phyloP scores from a whole-genome alignment of 2,113 vertebrate species.

The Galemys pyrenaicus region DNA sequence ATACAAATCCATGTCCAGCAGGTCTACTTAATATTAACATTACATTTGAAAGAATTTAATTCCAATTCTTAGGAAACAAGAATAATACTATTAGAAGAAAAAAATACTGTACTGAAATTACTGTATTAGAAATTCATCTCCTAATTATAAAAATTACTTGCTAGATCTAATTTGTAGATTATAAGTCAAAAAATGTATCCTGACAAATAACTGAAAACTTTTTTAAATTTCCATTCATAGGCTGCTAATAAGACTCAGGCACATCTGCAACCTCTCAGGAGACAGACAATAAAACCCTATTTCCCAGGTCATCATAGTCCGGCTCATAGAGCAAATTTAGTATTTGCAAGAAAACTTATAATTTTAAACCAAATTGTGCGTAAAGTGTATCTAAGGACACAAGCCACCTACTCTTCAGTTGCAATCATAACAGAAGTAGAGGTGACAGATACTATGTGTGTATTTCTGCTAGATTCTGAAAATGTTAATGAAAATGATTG shows the following conservation, averaged over 20 bases:
- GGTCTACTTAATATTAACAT: constrained; percentile 20
- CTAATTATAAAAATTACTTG: constrained; percentile 38
- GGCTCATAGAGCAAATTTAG: not conserved
- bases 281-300: not conserved
- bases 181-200: not conserved
- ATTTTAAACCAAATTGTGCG: constrained; percentile 38
- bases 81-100: constrained; percentile 40
- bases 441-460: not conserved
- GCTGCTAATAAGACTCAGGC: not conserved
- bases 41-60: constrained; percentile 44
- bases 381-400: not conserved
- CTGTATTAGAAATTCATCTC: not conserved
- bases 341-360: not conserved
- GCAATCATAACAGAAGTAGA: not conserved
- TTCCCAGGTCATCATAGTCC: not conserved
- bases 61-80: constrained; percentile 9
- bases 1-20: not conserved
- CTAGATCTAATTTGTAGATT: constrained; percentile 32
- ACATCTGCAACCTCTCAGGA: not conserved
- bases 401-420: not conserved
- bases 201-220: not conserved
- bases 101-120: constrained; percentile 32
- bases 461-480: constrained; percentile 3
- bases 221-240: not conserved
- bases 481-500: not conserved